Evolutionary conservation across 2,113 vertebrate species (phyloP).

Genomic region (Corydoras sp.): DNA sequence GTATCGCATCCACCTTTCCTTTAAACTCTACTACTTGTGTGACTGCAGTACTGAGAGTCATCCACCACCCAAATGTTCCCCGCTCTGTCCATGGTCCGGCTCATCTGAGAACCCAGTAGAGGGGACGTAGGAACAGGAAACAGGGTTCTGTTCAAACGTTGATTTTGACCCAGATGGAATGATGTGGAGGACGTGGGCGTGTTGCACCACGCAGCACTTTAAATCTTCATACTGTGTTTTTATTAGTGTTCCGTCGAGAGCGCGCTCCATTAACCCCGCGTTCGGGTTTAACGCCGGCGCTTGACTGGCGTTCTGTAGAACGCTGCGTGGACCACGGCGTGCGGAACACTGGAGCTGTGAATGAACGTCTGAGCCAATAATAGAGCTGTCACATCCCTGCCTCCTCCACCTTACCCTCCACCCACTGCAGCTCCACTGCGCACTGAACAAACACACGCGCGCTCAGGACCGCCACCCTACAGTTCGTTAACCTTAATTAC

Average conservation of each 20-base stretch:
- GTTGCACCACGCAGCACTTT: not conserved
- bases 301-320: not conserved
- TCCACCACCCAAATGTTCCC: too few relatives aligned
- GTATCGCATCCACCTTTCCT: too few relatives aligned
- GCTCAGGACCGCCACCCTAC: not conserved
- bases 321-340: constrained; percentile 12
- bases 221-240: constrained; percentile 23
- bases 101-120: too few relatives aligned
- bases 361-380: constrained; percentile 20
- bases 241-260: not conserved
- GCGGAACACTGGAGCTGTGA: constrained; percentile 19
- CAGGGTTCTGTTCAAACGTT: too few relatives aligned
- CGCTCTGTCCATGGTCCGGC: too few relatives aligned
- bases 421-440: constrained; percentile 2
- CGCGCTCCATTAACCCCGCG: too few relatives aligned
- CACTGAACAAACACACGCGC: constrained; percentile 3
- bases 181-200: too few relatives aligned
- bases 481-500: too few relatives aligned
- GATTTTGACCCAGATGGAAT: too few relatives aligned
- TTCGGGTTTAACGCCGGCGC: not conserved
- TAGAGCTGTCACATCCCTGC: constrained; percentile 24
- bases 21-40: too few relatives aligned
- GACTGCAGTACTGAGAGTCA: too few relatives aligned
- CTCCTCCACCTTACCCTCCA: constrained; percentile 9
- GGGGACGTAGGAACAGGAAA: too few relatives aligned